A percentile compares a stretch with the other conserved stretches of the same genome.
phyloP scores from a whole-genome alignment of 2,113 vertebrate species.

The Corvus moneduloides region DNA sequence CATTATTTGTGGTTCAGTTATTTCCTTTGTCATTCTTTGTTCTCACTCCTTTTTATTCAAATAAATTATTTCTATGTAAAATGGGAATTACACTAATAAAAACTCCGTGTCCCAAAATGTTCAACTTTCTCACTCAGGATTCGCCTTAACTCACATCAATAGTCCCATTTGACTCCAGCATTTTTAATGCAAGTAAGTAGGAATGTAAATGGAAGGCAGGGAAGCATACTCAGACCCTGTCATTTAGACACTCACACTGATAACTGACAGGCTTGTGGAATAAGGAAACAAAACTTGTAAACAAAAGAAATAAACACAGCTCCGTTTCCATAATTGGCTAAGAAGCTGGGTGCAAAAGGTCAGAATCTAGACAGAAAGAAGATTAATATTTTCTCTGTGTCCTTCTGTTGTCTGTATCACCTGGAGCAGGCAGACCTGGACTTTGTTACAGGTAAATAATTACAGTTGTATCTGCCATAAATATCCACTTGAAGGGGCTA shows the following conservation, averaged over 20 bases:
- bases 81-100: neutral
- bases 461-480: conserved; percentile 85
- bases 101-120: neutral
- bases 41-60: neutral
- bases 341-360: conserved; percentile 73
- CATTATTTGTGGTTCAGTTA: neutral
- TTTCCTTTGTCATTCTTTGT: neutral
- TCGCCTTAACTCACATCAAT: neutral
- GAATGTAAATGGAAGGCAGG: neutral
- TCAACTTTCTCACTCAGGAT: neutral
- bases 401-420: conserved; percentile 77
- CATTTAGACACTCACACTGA: neutral
- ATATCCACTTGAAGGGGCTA: conserved; percentile 80
- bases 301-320: conserved; percentile 4
- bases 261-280: neutral
- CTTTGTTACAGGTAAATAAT: conserved; percentile 88
- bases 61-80: neutral
- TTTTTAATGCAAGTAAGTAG: neutral
- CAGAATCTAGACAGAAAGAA: conserved; percentile 74
- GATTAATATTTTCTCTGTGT: conserved; percentile 78
- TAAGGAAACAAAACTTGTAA: conserved; percentile 21
- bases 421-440: conserved; percentile 84
- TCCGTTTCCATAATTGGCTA: conserved; percentile 56
- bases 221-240: neutral
- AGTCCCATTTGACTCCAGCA: neutral